These are phyloP conservation scores for Cliona cf. orientalis DNA, from an alignment of 37 sponge, comb jelly and placozoan genomes.

Conservation along the genomic window DNA sequence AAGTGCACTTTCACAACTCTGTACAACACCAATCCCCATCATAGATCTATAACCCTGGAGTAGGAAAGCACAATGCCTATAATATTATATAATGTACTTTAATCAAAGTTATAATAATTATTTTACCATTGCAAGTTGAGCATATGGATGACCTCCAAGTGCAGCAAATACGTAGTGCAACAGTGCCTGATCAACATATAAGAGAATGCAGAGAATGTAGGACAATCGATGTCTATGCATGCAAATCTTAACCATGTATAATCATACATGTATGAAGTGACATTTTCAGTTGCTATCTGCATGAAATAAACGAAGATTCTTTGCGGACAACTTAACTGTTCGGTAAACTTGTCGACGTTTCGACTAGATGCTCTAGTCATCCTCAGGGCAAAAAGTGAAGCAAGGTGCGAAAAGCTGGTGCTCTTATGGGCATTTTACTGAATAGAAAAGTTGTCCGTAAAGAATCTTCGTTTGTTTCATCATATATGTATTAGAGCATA, in stretches of 20 bases:
- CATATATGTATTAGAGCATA: too few species aligned
- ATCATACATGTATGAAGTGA: not conserved
- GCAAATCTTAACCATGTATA: not conserved
- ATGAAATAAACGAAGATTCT: too few species aligned
- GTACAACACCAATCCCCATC: conserved; percentile 77
- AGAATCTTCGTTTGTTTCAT: too few species aligned
- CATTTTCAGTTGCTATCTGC: not conserved
- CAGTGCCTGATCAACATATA: conserved; percentile 85
- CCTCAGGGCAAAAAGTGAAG: too few species aligned
- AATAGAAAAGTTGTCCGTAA: too few species aligned
- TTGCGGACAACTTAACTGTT: too few species aligned
- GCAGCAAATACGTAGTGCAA: conserved; percentile 96
- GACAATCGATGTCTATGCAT: not conserved
- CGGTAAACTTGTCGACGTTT: too few species aligned
- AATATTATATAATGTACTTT: not conserved
- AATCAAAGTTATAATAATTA: not conserved
- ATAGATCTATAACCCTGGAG: conserved; percentile 88
- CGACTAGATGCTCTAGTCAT: too few species aligned
- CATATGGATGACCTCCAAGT: conserved; percentile 86
- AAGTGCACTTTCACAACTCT: conserved; percentile 91
- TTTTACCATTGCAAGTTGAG: conserved; percentile 90
- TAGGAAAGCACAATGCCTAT: not conserved
- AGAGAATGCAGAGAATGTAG: too few species aligned
- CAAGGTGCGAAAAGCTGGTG: too few species aligned
- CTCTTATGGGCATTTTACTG: too few species aligned